Evolutionary conservation across 2,888 invertebrate species (phyloP).

Genomic region (Clanis bilineata): DNA sequence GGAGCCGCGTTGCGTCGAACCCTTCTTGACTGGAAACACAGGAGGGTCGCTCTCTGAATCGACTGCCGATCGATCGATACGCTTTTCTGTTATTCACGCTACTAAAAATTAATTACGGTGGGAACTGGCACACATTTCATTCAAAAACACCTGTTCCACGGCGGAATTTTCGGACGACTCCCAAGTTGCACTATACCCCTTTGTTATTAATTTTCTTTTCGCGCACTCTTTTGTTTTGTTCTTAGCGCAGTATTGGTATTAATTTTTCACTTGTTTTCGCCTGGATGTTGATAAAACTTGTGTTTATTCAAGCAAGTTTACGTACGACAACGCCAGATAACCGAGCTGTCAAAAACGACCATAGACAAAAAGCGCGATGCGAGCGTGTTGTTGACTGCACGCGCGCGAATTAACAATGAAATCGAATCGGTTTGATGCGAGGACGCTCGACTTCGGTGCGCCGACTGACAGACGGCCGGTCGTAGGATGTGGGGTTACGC

Average conservation of each 20-base stretch:
- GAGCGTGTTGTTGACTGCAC: slow-evolving; percentile 65
- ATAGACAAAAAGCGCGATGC: slow-evolving; percentile 64
- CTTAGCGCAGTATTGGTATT: slow-evolving; percentile 22
- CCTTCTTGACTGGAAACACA: not conserved
- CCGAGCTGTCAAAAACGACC: slow-evolving; percentile 74
- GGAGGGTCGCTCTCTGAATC: slow-evolving; percentile 15
- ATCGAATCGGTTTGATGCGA: slow-evolving; percentile 40
- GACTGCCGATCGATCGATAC: slow-evolving; percentile 60
- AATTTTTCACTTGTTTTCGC: slow-evolving; percentile 18
- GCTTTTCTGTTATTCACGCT: slow-evolving; percentile 76
- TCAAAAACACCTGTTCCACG: slow-evolving; percentile 90
- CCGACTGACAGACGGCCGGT: slow-evolving; percentile 68
- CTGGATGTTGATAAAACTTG: slow-evolving; percentile 43
- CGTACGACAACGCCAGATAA: slow-evolving; percentile 75
- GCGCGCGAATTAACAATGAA: slow-evolving; percentile 50
- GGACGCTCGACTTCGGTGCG: slow-evolving; percentile 51
- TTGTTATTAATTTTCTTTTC: slow-evolving; percentile 21
- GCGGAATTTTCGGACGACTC: slow-evolving; percentile 84
- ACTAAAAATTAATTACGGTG: slow-evolving; percentile 77
- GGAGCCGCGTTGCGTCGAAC: not conserved
- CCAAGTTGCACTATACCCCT: slow-evolving; percentile 17
- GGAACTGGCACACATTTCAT: slow-evolving; percentile 83
- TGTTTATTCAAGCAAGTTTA: slow-evolving; percentile 63
- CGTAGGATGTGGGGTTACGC: slow-evolving; percentile 89
- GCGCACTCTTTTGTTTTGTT: slow-evolving; percentile 17